phyloP scores from a whole-genome alignment of 2,113 vertebrate genomes.

The Indicator indicator region DNA sequence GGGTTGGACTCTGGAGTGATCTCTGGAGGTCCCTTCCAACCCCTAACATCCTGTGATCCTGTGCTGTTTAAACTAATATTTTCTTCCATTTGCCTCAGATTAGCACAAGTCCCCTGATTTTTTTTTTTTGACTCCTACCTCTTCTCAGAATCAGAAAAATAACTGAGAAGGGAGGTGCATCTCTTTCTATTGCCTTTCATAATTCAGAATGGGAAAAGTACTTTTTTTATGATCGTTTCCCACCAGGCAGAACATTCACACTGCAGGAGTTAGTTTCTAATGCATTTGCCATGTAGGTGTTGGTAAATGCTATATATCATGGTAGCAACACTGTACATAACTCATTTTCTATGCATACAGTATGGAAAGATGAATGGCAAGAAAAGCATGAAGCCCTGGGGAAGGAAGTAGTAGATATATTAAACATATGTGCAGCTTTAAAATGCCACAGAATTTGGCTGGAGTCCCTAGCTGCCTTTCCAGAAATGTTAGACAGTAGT shows the following conservation, averaged over 20 bases:
- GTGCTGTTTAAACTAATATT: too few relatives aligned
- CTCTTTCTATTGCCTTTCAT: not conserved
- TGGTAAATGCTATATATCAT: constrained; percentile 22
- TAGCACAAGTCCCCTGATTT: not conserved
- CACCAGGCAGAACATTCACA: not conserved
- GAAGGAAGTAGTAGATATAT: constrained; percentile 44
- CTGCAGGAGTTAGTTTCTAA: constrained; percentile 29
- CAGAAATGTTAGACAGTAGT: constrained; percentile 52
- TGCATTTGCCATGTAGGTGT: constrained; percentile 34
- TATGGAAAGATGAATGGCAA: constrained; percentile 46
- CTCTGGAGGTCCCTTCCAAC: too few relatives aligned
- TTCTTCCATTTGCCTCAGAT: not conserved
- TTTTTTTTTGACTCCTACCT: not conserved
- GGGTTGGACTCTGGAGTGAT: too few relatives aligned
- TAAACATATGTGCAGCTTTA: constrained; percentile 59
- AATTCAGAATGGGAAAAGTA: not conserved
- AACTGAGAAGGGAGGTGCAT: not conserved
- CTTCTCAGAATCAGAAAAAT: not conserved
- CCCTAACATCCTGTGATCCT: too few relatives aligned
- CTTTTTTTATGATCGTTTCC: constrained; percentile 4
- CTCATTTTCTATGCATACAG: not conserved
- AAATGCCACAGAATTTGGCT: constrained; percentile 42
- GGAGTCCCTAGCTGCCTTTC: not conserved
- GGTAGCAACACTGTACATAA: not conserved
- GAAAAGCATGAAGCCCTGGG: constrained; percentile 24